phyloP scores from a whole-genome alignment of 2,113 vertebrate species.

The Peromyscus polionotus region DNA sequence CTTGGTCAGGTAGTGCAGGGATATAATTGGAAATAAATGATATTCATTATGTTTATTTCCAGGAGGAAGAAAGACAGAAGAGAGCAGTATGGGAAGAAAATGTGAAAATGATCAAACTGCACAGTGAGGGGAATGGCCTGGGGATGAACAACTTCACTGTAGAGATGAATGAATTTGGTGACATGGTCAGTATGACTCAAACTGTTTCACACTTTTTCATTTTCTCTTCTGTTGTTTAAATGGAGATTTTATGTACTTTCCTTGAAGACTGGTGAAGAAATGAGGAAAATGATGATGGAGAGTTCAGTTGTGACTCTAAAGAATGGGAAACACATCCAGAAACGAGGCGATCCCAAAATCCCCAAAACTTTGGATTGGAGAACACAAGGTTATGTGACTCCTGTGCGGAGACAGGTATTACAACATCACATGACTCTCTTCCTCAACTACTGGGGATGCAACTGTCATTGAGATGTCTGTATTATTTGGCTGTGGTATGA shows the following conservation, averaged over 20 bases:
- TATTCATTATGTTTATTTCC: background rate
- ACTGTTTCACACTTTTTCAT: too few relatives aligned
- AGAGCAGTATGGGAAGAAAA: conserved; percentile 98
- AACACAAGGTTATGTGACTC: conserved; percentile 94
- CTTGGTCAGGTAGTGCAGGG: background rate
- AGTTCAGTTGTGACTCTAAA: conserved; percentile 86
- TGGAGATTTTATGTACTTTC: background rate
- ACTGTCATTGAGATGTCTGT: background rate
- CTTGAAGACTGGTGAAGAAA: conserved; percentile 94
- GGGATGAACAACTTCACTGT: conserved; percentile 92
- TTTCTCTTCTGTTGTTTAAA: conserved; percentile 16
- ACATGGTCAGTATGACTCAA: conserved; percentile 91
- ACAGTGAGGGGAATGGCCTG: conserved; percentile 94
- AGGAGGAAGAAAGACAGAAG: conserved; percentile 96
- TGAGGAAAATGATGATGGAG: conserved; percentile 95
- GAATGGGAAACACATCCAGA: conserved; percentile 90
- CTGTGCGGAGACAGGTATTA: conserved; percentile 95
- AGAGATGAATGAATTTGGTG: conserved; percentile 97
- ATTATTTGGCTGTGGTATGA: background rate
- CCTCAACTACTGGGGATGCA: background rate
- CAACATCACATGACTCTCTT: background rate
- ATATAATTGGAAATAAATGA: background rate
- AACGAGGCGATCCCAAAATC: conserved; percentile 85
- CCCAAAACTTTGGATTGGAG: conserved; percentile 93
- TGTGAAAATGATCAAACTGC: conserved; percentile 93